Conservation (phyloP, 2,797 vertebrate species). For the Paedocypris micromegethes region DNA sequence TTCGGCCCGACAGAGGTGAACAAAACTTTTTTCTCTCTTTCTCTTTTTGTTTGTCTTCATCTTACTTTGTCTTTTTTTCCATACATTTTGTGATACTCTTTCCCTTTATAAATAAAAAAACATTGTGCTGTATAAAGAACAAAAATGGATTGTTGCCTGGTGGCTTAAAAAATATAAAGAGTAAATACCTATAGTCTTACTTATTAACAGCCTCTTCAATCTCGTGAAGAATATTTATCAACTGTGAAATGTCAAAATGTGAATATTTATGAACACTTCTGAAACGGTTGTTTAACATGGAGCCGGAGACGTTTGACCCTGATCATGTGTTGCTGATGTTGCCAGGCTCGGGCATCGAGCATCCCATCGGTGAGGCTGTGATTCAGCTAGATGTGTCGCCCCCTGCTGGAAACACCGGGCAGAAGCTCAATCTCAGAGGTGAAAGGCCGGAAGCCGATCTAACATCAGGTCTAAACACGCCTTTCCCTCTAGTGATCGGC, state of each 20-base stretch:
- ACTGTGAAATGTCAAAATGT: too few relatives aligned
- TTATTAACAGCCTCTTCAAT: too few relatives aligned
- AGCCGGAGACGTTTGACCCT: too few relatives aligned
- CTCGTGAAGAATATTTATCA: too few relatives aligned
- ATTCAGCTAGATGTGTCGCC: slow-evolving; percentile 89
- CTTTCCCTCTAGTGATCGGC: slow-evolving; percentile 76
- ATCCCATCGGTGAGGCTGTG: slow-evolving; percentile 85
- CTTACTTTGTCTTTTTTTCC: not conserved
- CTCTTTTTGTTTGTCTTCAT: not conserved
- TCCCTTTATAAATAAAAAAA: too few relatives aligned
- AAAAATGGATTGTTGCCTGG: too few relatives aligned
- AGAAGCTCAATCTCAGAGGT: slow-evolving; percentile 91
- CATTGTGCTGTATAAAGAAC: too few relatives aligned
- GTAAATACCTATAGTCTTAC: too few relatives aligned
- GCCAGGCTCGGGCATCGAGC: slow-evolving; percentile 84
- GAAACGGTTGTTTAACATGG: too few relatives aligned
- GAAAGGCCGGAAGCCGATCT: slow-evolving; percentile 18
- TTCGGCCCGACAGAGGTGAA: slow-evolving; percentile 85
- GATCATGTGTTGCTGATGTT: not conserved
- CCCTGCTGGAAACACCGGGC: slow-evolving; percentile 79
- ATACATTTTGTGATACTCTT: not conserved
- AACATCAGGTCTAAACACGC: not conserved
- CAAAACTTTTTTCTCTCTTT: slow-evolving; percentile 31
- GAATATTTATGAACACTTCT: too few relatives aligned
- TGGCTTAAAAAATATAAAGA: too few relatives aligned